phyloP scores from a whole-genome alignment of 2,888 invertebrate genomes.

The Thera obeliscata region DNA sequence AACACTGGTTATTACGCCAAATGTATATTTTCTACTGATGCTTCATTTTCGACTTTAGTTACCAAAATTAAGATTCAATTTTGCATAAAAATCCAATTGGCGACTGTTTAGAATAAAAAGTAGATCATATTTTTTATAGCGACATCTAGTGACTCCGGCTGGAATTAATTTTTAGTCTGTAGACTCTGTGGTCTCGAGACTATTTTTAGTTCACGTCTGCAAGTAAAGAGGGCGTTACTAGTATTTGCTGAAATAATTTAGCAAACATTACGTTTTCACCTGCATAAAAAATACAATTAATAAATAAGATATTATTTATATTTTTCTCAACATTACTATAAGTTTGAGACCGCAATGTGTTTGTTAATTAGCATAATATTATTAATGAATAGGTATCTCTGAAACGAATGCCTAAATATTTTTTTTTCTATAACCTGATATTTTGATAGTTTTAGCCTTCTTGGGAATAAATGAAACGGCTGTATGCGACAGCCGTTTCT shows the following conservation, averaged over 20 bases:
- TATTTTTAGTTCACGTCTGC: background rate
- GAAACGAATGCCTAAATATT: no score
- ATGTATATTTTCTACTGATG: constrained; percentile 15
- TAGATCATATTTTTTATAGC: background rate
- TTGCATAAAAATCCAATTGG: background rate
- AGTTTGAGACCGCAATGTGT: no score
- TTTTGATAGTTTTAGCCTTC: no score
- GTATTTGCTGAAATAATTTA: background rate
- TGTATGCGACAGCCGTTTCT: no score
- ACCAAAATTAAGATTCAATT: constrained; percentile 4
- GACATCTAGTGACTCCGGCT: constrained; percentile 19
- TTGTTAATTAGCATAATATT: no score
- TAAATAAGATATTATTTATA: no score
- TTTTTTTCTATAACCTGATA: no score
- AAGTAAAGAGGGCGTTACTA: constrained; percentile 20
- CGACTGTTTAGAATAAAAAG: background rate
- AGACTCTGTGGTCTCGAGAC: background rate
- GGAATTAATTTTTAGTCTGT: constrained; percentile 14
- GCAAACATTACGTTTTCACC: no score
- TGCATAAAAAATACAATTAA: no score
- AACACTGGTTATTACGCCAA: constrained; percentile 53
- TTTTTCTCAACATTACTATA: no score
- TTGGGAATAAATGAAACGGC: no score
- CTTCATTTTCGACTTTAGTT: constrained; percentile 32
- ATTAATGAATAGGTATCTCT: no score